Conservation (phyloP, 2,797 vertebrate genomes). For the Myotis pilosus region DNA sequence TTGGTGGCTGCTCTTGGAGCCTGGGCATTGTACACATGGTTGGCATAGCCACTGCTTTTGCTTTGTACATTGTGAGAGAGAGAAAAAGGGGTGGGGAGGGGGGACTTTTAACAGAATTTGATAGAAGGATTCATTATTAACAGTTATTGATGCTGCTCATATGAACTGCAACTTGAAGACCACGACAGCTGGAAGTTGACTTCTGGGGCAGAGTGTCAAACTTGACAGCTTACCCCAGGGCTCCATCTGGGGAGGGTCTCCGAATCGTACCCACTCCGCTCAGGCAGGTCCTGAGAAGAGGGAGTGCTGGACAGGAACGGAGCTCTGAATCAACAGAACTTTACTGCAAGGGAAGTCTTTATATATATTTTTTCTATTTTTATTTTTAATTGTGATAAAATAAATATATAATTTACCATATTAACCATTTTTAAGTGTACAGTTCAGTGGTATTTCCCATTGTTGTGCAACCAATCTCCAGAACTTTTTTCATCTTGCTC, state of each 20-base stretch:
- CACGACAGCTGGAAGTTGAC: background rate
- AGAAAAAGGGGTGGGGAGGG: background rate
- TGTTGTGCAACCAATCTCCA: background rate
- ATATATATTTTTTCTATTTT: background rate
- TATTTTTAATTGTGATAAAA: background rate
- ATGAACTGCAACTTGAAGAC: background rate
- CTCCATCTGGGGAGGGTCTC: fast-evolving
- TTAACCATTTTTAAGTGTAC: background rate
- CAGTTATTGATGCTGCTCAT: background rate
- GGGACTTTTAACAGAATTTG: background rate
- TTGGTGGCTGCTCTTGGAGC: slow-evolving; percentile 19
- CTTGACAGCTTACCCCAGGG: background rate
- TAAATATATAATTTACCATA: background rate
- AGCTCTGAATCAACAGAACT: background rate
- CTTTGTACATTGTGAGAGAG: background rate
- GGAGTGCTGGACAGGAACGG: no score
- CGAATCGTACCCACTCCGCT: background rate
- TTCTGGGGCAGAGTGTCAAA: background rate
- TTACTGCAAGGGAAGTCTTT: background rate
- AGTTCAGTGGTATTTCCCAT: background rate
- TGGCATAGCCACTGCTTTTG: background rate
- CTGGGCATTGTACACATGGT: background rate
- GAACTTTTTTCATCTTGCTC: background rate
- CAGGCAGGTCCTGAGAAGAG: no score
- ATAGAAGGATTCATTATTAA: background rate